phyloP scores from a whole-genome alignment of 2,888 invertebrate species.

The Conistra vaccinii region DNA sequence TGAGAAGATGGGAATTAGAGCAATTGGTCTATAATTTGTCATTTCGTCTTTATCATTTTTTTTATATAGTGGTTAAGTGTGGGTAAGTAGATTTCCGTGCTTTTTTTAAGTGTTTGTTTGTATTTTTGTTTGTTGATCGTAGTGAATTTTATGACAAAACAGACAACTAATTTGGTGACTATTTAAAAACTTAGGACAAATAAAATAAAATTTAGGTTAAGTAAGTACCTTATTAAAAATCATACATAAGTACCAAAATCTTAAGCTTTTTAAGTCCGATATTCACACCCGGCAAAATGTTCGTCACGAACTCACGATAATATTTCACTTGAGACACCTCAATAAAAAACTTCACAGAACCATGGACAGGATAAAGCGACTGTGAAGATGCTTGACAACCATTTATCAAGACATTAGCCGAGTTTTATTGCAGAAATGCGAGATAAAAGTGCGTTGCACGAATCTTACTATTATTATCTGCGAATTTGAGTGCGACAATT shows the following conservation, averaged over 20 bases:
- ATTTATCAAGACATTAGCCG: slow-evolving; percentile 50
- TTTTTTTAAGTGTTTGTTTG: background rate
- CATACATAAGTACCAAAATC: no score
- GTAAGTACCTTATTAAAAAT: background rate
- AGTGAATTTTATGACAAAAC: no score
- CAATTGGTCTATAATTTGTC: no score
- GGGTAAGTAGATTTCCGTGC: background rate
- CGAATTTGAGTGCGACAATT: background rate
- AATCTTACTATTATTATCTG: background rate
- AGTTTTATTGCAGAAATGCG: slow-evolving; percentile 26
- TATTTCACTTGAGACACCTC: slow-evolving; percentile 28
- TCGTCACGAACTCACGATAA: slow-evolving; percentile 6
- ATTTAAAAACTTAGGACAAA: no score
- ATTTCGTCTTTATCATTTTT: no score
- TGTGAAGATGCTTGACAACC: slow-evolving; percentile 26
- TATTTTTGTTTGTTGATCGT: no score
- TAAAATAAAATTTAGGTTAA: no score
- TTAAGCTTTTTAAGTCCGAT: background rate
- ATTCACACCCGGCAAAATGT: background rate
- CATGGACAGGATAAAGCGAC: slow-evolving; percentile 13
- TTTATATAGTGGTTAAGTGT: no score
- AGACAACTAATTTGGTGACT: no score
- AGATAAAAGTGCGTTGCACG: background rate
- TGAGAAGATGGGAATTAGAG: no score
- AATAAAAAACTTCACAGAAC: slow-evolving; percentile 32